Percentiles rank a stretch among this genome's conserved stretches.
These are phyloP conservation scores for Cyclophora punctaria DNA, from an alignment of 2,888 invertebrate genomes.

Conservation along the genomic window DNA sequence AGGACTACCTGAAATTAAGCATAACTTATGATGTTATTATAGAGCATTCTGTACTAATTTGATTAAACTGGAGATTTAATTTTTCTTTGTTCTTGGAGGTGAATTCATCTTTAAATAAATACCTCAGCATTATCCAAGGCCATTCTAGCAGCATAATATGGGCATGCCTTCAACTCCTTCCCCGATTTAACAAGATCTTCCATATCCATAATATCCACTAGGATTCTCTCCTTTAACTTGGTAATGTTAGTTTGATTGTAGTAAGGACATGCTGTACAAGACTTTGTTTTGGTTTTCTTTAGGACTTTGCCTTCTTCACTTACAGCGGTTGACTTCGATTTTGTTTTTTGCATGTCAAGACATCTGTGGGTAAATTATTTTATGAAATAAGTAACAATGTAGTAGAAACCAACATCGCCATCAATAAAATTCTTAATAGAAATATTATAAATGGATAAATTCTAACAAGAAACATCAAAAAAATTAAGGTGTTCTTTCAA, in stretches of 20 bases:
- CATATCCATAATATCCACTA: constrained; percentile 87
- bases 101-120: not conserved
- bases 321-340: constrained; percentile 71
- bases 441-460: no score
- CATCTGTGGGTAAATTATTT: constrained; percentile 67
- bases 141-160: constrained; percentile 92
- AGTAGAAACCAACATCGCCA: no score
- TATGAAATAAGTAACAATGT: no score
- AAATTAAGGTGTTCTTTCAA: no score
- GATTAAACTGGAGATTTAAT: no score
- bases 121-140: constrained; percentile 89
- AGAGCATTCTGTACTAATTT: no score
- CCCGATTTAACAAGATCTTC: constrained; percentile 87
- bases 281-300: constrained; percentile 76
- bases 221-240: constrained; percentile 76
- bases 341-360: constrained; percentile 84
- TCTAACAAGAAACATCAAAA: no score
- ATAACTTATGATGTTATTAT: no score
- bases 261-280: constrained; percentile 79
- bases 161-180: constrained; percentile 85
- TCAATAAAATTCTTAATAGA: no score
- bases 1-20: constrained; percentile 44
- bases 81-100: no score
- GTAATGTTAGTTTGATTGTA: constrained; percentile 78
- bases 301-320: constrained; percentile 76